A percentile compares a stretch with the other conserved stretches of the same genome.
These are phyloP conservation scores for Cephus nigrinus DNA, from an alignment of 2,888 invertebrate species.

Conservation along the genomic window DNA sequence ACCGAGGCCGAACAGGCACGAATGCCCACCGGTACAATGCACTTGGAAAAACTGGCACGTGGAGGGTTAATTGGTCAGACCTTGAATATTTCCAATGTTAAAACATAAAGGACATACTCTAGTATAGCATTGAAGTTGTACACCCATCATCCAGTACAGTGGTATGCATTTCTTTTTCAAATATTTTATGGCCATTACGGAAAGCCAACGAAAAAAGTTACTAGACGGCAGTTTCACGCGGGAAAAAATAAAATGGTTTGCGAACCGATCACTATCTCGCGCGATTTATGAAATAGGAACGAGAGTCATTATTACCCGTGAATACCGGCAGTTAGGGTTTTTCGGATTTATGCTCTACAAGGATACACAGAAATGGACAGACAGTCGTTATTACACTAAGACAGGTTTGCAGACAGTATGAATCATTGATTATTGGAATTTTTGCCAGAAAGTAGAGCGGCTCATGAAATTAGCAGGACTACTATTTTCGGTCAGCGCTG, in stretches of 20 bases:
- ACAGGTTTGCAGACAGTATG: neutral
- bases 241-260: neutral
- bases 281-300: neutral
- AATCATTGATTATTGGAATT: neutral
- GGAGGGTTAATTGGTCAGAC: neutral
- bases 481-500: neutral
- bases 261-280: neutral
- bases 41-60: neutral
- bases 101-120: neutral
- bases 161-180: neutral
- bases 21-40: neutral
- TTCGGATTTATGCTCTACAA: neutral
- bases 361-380: neutral
- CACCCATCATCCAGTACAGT: neutral
- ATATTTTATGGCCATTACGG: neutral
- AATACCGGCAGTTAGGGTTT: neutral
- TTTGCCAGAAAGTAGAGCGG: neutral
- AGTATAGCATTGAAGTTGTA: neutral
- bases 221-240: neutral
- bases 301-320: neutral
- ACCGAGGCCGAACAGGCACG: neutral
- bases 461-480: neutral
- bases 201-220: neutral
- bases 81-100: neutral
- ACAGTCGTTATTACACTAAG: neutral